phyloP scores from a whole-genome alignment of 64 coral and sea anemone genomes.

The Catalaphyllia jardinei region DNA sequence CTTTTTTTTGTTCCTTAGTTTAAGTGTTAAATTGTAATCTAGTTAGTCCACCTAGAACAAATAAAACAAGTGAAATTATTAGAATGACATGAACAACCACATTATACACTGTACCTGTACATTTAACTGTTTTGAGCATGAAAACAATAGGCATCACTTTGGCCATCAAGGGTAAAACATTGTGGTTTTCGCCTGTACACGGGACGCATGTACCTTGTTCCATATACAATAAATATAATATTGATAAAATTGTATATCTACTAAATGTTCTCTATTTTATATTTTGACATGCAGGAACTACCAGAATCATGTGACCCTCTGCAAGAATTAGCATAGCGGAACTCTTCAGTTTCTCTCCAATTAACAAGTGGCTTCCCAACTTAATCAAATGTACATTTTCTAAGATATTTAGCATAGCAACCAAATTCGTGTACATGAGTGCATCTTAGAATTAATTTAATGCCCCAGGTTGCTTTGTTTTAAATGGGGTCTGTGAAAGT shows the following conservation, averaged over 20 bases:
- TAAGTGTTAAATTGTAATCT: too few species aligned
- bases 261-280: background rate
- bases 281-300: background rate
- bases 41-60: too few species aligned
- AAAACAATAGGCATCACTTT: too few species aligned
- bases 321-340: background rate
- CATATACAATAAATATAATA: too few species aligned
- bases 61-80: too few species aligned
- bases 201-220: too few species aligned
- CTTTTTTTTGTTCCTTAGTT: too few species aligned
- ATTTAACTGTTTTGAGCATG: too few species aligned
- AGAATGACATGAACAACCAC: too few species aligned
- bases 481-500: background rate
- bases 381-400: slow-evolving; percentile 21
- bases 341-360: background rate
- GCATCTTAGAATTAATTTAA: background rate
- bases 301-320: background rate
- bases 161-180: too few species aligned
- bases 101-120: too few species aligned
- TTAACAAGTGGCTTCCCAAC: background rate
- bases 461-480: slow-evolving; percentile 10
- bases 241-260: background rate
- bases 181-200: too few species aligned
- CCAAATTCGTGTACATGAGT: background rate
- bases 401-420: slow-evolving; percentile 24